Percentiles rank a stretch among this genome's conserved stretches.
These are phyloP conservation scores for Myzus persicae DNA, from an alignment of 1,140 invertebrate species.

Conservation along the genomic window DNA sequence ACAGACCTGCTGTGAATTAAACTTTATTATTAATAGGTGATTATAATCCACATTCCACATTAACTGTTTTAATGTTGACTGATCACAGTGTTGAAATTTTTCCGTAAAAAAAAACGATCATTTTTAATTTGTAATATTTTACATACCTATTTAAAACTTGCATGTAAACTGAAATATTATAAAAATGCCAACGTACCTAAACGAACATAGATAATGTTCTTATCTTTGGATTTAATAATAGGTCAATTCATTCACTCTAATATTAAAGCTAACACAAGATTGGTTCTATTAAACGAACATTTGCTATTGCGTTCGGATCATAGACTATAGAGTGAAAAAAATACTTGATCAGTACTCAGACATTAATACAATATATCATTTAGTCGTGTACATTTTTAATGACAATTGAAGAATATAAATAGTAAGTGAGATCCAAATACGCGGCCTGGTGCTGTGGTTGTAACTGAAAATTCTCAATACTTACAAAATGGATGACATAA, in stretches of 20 bases:
- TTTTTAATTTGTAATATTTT: not conserved
- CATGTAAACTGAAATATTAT: not conserved
- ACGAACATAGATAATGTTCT: not conserved
- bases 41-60: too few species aligned
- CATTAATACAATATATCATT: not conserved
- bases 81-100: not conserved
- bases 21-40: too few species aligned
- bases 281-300: not conserved
- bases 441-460: not conserved
- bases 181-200: not conserved
- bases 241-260: not conserved
- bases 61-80: not conserved
- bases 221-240: constrained; percentile 13
- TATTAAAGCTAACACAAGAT: not conserved
- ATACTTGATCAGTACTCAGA: too few species aligned
- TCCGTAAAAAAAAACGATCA: not conserved
- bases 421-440: not conserved
- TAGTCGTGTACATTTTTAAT: not conserved
- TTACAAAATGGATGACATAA: too few species aligned
- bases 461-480: not conserved
- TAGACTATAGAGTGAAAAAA: not conserved
- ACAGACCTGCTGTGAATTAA: too few species aligned
- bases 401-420: not conserved
- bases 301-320: not conserved
- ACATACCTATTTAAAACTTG: not conserved